Conservation (phyloP, 2,888 invertebrate genomes). For the Brachyptera putata region DNA sequence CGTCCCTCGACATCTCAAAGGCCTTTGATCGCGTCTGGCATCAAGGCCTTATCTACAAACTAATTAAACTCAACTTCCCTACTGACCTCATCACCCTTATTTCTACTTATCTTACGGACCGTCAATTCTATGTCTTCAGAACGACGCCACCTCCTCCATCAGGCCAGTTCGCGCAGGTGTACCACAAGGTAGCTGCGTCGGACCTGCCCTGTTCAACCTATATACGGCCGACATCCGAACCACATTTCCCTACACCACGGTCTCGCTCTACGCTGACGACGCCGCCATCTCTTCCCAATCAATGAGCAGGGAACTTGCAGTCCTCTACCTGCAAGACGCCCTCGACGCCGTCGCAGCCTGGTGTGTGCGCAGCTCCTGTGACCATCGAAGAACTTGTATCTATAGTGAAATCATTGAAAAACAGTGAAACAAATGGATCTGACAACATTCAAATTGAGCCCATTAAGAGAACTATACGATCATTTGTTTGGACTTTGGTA, state of each 20-base stretch:
- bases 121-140: not conserved
- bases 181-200: conserved; percentile 2
- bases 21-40: not conserved
- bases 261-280: not conserved
- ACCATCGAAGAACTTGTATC: too few relatives aligned
- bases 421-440: too few relatives aligned
- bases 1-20: not conserved
- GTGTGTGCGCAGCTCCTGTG: too few relatives aligned
- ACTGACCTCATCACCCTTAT: not conserved
- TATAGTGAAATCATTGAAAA: too few relatives aligned
- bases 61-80: conserved; percentile 3
- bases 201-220: not conserved
- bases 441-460: too few relatives aligned
- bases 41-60: not conserved
- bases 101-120: not conserved
- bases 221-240: not conserved
- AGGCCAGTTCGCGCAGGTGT: too few relatives aligned
- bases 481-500: too few relatives aligned
- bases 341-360: not conserved
- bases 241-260: not conserved
- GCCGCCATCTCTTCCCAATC: not conserved
- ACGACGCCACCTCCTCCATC: not conserved
- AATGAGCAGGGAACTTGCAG: not conserved
- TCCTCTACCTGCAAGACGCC: not conserved
- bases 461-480: too few relatives aligned